Percentiles rank a stretch among this genome's conserved stretches.
phyloP scores from a whole-genome alignment of 2,113 vertebrate genomes.

The Dasypus novemcinctus region DNA sequence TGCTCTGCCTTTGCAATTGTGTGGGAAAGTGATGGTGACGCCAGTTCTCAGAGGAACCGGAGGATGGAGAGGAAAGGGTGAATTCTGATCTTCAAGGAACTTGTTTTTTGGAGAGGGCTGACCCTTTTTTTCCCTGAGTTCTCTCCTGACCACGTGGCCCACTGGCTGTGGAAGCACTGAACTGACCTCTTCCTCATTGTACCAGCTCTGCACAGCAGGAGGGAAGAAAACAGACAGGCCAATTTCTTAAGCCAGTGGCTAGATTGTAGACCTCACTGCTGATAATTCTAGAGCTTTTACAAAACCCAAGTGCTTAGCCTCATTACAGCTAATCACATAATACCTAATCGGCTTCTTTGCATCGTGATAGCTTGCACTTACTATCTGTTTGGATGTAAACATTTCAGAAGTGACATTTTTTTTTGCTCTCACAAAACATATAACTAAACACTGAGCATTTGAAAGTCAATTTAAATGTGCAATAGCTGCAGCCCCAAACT shows the following conservation, averaged over 20 bases:
- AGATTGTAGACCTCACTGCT: neutral
- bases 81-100: conserved; percentile 35
- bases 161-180: neutral
- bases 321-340: neutral
- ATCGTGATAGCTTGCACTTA: neutral
- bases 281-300: neutral
- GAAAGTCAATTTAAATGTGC: neutral
- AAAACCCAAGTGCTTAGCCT: neutral
- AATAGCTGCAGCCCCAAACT: neutral
- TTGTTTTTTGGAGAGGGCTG: neutral
- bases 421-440: neutral
- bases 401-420: neutral
- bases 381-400: neutral
- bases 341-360: neutral
- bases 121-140: neutral
- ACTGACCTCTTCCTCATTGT: too few relatives aligned
- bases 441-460: neutral
- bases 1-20: conserved; percentile 60
- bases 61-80: neutral
- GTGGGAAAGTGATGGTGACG: neutral
- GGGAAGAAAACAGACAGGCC: neutral
- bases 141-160: neutral
- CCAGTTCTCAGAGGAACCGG: neutral
- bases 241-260: neutral
- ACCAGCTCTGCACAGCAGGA: too few relatives aligned